A percentile compares a stretch with the other conserved stretches of the same genome.
These are phyloP conservation scores for Meiosimyza platycephala DNA, from an alignment of 2,888 invertebrate species.

Conservation along the genomic window DNA sequence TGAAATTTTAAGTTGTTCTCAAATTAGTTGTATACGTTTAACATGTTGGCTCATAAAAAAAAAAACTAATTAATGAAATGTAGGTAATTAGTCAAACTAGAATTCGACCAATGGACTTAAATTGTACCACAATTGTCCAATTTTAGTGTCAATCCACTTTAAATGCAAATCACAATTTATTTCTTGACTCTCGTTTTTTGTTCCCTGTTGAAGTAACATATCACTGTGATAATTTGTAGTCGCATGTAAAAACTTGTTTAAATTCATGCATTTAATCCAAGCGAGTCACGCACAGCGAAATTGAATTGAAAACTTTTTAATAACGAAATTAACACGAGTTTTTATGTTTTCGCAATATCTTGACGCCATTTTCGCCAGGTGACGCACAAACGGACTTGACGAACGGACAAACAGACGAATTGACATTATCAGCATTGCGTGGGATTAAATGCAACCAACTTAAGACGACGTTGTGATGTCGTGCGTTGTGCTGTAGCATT, in stretches of 20 bases:
- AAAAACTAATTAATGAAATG: too few relatives aligned
- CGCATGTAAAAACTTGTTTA: not conserved
- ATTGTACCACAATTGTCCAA: too few relatives aligned
- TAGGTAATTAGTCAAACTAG: too few relatives aligned
- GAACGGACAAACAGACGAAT: not conserved
- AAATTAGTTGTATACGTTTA: too few relatives aligned
- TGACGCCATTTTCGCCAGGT: not conserved
- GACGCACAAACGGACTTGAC: not conserved
- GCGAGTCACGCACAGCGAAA: conserved; percentile 30
- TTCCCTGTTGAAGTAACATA: not conserved
- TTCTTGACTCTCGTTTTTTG: not conserved
- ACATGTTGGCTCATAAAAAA: too few relatives aligned
- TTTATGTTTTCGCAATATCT: conserved; percentile 43
- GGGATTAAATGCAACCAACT: conserved; percentile 16
- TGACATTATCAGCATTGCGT: conserved; percentile 36
- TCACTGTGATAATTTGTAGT: not conserved
- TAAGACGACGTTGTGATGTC: conserved; percentile 31
- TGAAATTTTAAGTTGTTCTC: too few relatives aligned
- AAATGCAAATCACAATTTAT: not conserved
- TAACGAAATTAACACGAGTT: conserved; percentile 45
- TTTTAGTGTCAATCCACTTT: too few relatives aligned
- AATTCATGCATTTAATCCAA: conserved; percentile 3
- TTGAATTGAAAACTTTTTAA: conserved; percentile 18
- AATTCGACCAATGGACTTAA: too few relatives aligned
- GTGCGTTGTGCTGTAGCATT: conserved; percentile 39